A percentile compares a stretch with the other conserved stretches of the same genome.
phyloP scores from a whole-genome alignment of 2,113 vertebrate species.

The Dipodomys spectabilis region DNA sequence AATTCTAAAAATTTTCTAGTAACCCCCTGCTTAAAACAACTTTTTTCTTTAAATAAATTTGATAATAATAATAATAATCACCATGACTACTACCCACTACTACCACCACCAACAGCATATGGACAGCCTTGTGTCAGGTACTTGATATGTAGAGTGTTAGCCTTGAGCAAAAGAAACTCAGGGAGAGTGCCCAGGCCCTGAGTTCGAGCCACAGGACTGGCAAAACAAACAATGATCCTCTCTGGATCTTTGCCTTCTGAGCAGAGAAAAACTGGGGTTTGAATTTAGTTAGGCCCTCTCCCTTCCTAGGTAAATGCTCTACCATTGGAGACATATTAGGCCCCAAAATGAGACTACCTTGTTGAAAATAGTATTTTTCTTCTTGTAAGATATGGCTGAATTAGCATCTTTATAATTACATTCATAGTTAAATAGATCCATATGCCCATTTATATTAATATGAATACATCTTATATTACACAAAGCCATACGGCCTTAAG shows the following conservation, averaged over 20 bases:
- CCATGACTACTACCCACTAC: neutral
- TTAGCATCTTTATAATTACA: neutral
- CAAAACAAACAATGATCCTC: neutral
- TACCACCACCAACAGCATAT: neutral
- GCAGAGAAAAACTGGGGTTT: too few species aligned
- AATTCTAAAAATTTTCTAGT: neutral
- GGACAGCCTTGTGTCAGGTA: neutral
- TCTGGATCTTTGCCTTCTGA: too few species aligned
- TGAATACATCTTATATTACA: too few species aligned
- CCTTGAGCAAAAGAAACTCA: too few species aligned
- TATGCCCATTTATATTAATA: too few species aligned
- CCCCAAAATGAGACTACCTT: too few species aligned
- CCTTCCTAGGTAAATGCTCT: too few species aligned
- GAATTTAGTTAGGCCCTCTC: too few species aligned
- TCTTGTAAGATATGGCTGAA: neutral
- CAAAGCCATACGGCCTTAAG: neutral
- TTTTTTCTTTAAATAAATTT: neutral
- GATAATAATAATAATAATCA: neutral
- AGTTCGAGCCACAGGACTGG: too few species aligned
- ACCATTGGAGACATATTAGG: too few species aligned
- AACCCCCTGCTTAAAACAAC: neutral
- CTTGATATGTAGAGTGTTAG: neutral
- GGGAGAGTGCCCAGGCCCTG: too few species aligned
- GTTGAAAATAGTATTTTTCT: constrained; percentile 3
- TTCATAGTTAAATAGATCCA: neutral